A percentile compares a stretch with the other conserved stretches of the same genome.
phyloP scores from a whole-genome alignment of 1,140 invertebrate genomes.

The Meloidogyne exigua region DNA sequence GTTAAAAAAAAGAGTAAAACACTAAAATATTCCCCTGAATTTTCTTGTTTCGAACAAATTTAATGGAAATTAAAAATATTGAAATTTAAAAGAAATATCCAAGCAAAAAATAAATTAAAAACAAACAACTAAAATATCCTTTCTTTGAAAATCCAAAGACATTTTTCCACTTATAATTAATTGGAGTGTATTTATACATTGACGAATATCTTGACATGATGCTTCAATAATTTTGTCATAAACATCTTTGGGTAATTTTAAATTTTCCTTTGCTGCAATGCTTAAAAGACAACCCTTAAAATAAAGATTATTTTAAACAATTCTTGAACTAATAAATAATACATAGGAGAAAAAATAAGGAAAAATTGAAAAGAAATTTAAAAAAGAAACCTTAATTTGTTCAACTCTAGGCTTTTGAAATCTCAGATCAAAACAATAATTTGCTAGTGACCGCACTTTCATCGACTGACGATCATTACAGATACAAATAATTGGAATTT shows the following conservation, averaged over 20 bases:
- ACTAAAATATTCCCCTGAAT: too few species aligned
- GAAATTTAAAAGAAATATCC: too few species aligned
- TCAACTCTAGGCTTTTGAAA: conserved; percentile 80
- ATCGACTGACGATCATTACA: conserved; percentile 92
- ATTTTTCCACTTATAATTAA: conserved; percentile 36
- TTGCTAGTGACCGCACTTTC: conserved; percentile 88
- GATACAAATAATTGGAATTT: conserved; percentile 93
- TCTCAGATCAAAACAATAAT: conserved; percentile 90
- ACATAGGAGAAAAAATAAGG: too few species aligned
- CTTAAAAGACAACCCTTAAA: conserved; percentile 76
- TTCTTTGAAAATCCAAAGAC: conserved; percentile 36
- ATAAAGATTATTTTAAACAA: conserved; percentile 18
- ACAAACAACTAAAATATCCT: conserved; percentile 48
- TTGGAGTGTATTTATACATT: conserved; percentile 75
- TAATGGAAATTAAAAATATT: too few species aligned
- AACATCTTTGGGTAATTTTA: conserved; percentile 77
- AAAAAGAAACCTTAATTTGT: conserved; percentile 77
- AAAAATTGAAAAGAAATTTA: not conserved
- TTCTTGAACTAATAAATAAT: too few species aligned
- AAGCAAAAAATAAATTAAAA: too few species aligned
- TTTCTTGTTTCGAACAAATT: too few species aligned
- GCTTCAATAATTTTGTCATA: conserved; percentile 80
- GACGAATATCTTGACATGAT: conserved; percentile 87
- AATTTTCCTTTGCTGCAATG: conserved; percentile 84
- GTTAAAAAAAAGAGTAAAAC: not conserved